Evolutionary conservation across 2,113 vertebrate species (phyloP).

Genomic region (Stomatorhinus ivindoensis): DNA sequence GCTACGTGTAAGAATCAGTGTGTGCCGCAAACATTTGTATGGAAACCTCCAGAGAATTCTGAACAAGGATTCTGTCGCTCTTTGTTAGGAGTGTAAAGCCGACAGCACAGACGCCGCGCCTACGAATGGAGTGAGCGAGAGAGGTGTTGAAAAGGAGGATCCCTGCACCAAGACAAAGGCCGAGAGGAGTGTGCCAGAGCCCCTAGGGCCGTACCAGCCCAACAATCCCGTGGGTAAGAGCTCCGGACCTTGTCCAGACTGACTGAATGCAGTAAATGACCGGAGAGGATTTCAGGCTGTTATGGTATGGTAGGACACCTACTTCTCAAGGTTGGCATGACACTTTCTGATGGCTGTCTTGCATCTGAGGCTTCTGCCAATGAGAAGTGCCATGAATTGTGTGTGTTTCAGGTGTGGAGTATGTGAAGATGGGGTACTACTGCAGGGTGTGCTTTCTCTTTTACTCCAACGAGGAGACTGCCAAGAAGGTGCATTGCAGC

Average conservation of each 20-base stretch:
- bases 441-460: slow-evolving; percentile 95
- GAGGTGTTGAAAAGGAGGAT: slow-evolving; percentile 24
- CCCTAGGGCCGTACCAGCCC: slow-evolving; percentile 74
- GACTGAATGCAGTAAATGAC: background rate
- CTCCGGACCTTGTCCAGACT: background rate
- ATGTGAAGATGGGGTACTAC: slow-evolving; percentile 95
- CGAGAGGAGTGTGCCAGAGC: slow-evolving; percentile 31
- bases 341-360: background rate
- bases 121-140: slow-evolving; percentile 16
- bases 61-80: background rate
- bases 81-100: slow-evolving; percentile 18
- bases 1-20: background rate
- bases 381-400: background rate
- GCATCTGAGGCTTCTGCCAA: background rate
- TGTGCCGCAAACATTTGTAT: background rate
- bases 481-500: slow-evolving; percentile 92
- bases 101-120: background rate
- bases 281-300: background rate
- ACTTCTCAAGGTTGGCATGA: too few relatives aligned
- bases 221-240: slow-evolving; percentile 79
- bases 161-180: background rate
- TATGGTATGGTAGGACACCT: background rate
- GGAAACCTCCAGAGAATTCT: background rate
- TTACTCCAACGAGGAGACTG: slow-evolving; percentile 91
- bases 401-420: slow-evolving; percentile 80